These are phyloP conservation scores for Pavo muticus DNA, from an alignment of 2,113 vertebrate genomes.

Conservation along the genomic window DNA sequence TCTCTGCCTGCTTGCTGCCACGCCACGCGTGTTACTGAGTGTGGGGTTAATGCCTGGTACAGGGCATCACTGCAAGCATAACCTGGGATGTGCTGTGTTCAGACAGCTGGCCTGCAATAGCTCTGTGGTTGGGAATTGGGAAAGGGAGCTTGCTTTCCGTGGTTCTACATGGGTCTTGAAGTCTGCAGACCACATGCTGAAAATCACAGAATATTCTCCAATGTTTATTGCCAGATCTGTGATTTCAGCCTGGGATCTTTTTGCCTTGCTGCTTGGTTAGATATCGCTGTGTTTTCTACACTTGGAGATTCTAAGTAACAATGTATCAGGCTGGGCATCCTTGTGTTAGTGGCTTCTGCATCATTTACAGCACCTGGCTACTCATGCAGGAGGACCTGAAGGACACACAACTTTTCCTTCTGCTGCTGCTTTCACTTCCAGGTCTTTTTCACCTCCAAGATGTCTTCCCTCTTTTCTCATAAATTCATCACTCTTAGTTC, in stretches of 20 bases:
- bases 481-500: not conserved
- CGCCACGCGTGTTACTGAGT: not conserved
- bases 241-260: not conserved
- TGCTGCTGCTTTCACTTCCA: not conserved
- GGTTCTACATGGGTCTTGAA: not conserved
- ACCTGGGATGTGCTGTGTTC: not conserved
- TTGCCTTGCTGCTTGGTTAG: not conserved
- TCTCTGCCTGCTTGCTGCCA: rapidly evolving
- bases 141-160: not conserved
- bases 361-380: not conserved
- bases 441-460: rapidly evolving
- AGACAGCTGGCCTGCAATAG: not conserved
- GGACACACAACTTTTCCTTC: not conserved
- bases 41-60: not conserved
- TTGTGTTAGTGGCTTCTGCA: not conserved
- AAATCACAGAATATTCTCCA: not conserved
- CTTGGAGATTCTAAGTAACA: not conserved
- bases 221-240: not conserved
- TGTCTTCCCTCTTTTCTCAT: not conserved
- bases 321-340: not conserved
- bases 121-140: not conserved
- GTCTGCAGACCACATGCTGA: conserved; percentile 1
- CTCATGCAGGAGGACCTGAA: not conserved
- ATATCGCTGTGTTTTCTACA: not conserved
- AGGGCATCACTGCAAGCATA: not conserved